Evolutionary conservation across 2,113 vertebrate genomes (phyloP).

Genomic region (Passer domesticus): DNA sequence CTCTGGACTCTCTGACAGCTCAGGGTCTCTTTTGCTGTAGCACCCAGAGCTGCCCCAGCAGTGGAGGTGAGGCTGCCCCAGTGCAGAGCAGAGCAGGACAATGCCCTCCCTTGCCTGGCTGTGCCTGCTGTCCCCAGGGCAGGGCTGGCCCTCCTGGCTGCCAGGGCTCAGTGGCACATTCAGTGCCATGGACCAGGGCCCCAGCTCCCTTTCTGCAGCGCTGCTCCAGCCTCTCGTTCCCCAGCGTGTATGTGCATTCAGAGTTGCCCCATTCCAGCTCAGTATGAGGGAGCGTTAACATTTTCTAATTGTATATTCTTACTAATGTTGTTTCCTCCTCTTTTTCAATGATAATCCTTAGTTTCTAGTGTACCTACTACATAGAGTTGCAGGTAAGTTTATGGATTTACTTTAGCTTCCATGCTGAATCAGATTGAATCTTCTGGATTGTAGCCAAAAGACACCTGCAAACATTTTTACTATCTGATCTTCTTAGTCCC

Average conservation of each 20-base stretch:
- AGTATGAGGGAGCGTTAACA: background rate
- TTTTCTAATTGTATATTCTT: background rate
- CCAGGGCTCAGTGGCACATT: background rate
- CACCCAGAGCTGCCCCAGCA: background rate
- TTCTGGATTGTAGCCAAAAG: background rate
- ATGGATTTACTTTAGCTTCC: background rate
- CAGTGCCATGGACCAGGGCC: background rate
- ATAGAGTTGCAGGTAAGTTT: background rate
- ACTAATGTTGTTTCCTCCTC: background rate
- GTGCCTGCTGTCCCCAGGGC: background rate
- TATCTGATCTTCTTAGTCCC: background rate
- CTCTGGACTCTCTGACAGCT: background rate
- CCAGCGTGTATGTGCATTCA: background rate
- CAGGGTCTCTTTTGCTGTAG: accelerated
- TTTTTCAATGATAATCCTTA: background rate
- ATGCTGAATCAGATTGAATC: background rate
- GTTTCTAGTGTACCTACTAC: background rate
- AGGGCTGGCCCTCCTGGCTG: background rate
- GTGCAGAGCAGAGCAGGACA: background rate
- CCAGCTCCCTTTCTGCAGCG: background rate
- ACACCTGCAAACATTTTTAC: constrained; percentile 26
- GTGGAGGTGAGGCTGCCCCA: background rate
- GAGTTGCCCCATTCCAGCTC: background rate
- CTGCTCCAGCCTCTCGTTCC: background rate
- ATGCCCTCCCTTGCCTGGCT: background rate